Percentiles rank a stretch among this genome's conserved stretches.
Evolutionary conservation across 2,113 vertebrate species (phyloP).

Genomic region (Centropus bengalensis): DNA sequence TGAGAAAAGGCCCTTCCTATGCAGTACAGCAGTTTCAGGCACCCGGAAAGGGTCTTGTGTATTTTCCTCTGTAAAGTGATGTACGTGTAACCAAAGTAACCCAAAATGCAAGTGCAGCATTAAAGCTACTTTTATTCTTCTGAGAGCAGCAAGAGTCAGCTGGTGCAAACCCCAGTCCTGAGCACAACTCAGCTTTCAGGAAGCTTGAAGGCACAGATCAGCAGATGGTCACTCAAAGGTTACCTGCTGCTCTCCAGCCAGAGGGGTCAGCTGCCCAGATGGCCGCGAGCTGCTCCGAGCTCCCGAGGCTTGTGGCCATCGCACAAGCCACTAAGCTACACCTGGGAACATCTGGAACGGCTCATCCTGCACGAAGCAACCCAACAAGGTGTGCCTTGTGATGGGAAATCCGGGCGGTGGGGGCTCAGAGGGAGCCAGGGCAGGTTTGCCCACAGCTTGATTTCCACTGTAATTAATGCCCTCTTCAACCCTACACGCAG

Average conservation of each 20-base stretch:
- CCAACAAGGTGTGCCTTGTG: neutral
- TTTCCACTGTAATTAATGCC: accelerated
- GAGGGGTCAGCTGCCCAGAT: constrained; percentile 65
- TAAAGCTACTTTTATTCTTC: neutral
- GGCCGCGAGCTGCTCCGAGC: constrained; percentile 16
- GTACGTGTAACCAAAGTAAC: neutral
- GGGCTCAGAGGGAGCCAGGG: neutral
- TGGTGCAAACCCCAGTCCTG: neutral
- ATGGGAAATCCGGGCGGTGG: neutral
- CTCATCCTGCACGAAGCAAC: neutral
- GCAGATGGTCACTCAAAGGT: constrained; percentile 67
- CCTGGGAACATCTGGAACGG: constrained; percentile 69
- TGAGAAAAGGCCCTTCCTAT: neutral
- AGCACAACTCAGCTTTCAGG: neutral
- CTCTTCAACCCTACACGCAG: accelerated
- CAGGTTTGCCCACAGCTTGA: neutral
- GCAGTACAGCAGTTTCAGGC: neutral
- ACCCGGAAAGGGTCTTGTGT: neutral
- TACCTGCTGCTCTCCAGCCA: constrained; percentile 63
- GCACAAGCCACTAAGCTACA: constrained; percentile 50
- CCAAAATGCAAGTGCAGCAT: neutral
- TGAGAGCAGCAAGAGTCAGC: neutral
- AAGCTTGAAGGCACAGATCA: neutral
- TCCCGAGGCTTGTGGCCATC: neutral
- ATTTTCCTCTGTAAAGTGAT: neutral